Evolutionary conservation across 37 sponge, comb jelly and placozoan genomes (phyloP).

Genomic region (Diacarnus erythraeanus): DNA sequence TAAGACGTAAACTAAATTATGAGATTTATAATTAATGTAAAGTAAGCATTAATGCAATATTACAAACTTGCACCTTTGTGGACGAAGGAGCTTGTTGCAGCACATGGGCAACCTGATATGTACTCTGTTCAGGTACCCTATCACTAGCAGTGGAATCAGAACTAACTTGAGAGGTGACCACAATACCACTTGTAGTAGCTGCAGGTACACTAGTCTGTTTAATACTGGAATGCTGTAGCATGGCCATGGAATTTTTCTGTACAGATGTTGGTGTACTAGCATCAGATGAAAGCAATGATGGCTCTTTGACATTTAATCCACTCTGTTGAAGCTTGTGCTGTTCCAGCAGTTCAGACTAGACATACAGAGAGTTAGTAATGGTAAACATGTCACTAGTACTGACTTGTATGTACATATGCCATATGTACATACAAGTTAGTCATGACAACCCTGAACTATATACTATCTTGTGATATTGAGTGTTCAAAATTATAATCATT

Average conservation of each 20-base stretch:
- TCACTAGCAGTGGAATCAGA: background rate
- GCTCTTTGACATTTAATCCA: background rate
- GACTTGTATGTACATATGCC: no score
- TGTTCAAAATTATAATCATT: no score
- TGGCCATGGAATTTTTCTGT: conserved; percentile 4
- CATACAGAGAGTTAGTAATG: no score
- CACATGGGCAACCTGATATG: background rate
- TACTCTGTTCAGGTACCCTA: background rate
- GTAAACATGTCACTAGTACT: no score
- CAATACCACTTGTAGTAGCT: background rate
- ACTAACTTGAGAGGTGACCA: background rate
- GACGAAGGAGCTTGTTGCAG: background rate
- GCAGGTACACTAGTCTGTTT: background rate
- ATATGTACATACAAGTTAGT: no score
- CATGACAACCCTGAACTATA: no score
- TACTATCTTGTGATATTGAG: no score
- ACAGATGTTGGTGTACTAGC: background rate
- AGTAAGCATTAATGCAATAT: no score
- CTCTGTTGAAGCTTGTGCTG: conserved; percentile 20
- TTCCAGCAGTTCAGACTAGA: conserved; percentile 56
- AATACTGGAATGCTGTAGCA: background rate
- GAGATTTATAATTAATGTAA: no score
- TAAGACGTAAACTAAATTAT: no score
- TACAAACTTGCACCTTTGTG: background rate
- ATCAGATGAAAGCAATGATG: no score